A percentile compares a stretch with the other conserved stretches of the same genome.
phyloP scores from a whole-genome alignment of 2,888 invertebrate species.

The Masnerella sp. region DNA sequence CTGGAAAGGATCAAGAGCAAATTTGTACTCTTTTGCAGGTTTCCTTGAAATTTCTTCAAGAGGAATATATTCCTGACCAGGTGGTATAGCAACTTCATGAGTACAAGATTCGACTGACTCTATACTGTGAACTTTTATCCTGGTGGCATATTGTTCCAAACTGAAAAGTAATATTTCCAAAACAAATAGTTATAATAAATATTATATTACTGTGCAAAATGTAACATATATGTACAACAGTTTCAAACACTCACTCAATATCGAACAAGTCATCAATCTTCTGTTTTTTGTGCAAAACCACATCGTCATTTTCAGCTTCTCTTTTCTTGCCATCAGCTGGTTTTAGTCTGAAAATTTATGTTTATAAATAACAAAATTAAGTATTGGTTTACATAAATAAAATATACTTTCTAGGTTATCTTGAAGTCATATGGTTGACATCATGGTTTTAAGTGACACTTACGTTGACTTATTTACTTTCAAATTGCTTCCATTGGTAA shows the following conservation, averaged over 20 bases:
- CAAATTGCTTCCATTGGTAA: no score
- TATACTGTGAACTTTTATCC: slow-evolving; percentile 79
- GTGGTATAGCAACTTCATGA: slow-evolving; percentile 97
- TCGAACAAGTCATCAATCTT: not conserved
- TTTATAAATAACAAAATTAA: no score
- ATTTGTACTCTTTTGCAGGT: slow-evolving; percentile 95
- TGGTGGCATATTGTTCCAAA: slow-evolving; percentile 86
- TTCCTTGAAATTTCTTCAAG: slow-evolving; percentile 81
- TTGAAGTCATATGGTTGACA: no score
- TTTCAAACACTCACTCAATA: slow-evolving; percentile 69
- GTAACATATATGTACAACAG: no score
- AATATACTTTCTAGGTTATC: no score
- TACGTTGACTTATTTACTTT: no score
- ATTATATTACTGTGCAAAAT: no score
- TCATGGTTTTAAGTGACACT: no score
- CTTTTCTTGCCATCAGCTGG: no score
- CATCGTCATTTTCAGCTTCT: not conserved
- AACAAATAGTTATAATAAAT: no score
- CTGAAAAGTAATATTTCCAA: slow-evolving; percentile 78
- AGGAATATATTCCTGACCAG: slow-evolving; percentile 87
- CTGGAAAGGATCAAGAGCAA: slow-evolving; percentile 98
- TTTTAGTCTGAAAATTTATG: no score
- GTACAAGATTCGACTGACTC: slow-evolving; percentile 90
- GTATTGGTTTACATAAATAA: no score
- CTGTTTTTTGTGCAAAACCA: not conserved